phyloP scores from a whole-genome alignment of 2,888 invertebrate genomes.

The Diabrotica balteata region DNA sequence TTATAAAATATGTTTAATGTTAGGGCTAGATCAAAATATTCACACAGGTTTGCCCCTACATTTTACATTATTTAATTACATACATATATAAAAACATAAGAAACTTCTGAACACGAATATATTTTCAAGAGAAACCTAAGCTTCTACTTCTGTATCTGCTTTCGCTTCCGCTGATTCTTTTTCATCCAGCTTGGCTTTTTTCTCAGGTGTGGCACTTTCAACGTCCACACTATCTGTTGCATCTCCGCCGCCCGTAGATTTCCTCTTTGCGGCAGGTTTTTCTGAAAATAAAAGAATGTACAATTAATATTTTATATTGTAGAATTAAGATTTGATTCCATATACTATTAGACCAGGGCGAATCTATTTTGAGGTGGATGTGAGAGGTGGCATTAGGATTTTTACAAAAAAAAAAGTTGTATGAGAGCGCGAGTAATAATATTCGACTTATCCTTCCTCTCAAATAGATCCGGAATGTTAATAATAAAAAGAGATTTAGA shows the following conservation, averaged over 20 bases:
- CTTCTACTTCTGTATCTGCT: conserved; percentile 65
- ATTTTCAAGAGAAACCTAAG: conserved; percentile 45
- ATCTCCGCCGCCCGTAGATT: conserved; percentile 65
- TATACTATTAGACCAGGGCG: not conserved
- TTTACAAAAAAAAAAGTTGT: no score
- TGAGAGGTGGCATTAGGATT: no score
- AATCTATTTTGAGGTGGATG: no score
- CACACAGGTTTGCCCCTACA: conserved; percentile 3
- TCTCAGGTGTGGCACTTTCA: conserved; percentile 72
- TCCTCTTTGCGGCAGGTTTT: conserved; percentile 66
- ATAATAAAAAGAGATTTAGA: no score
- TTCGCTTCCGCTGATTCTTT: conserved; percentile 64
- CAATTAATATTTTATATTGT: not conserved
- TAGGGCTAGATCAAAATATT: not conserved
- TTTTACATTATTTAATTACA: conserved; percentile 8
- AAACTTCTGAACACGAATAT: conserved; percentile 6
- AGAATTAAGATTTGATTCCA: not conserved
- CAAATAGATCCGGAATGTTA: no score
- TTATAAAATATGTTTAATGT: not conserved
- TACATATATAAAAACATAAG: conserved; percentile 13
- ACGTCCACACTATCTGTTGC: conserved; percentile 58
- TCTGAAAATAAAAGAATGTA: not conserved
- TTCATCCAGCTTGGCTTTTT: conserved; percentile 75
- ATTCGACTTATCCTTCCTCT: no score
- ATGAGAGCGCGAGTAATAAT: no score